Base-by-base conservation (phyloP, 2,888 invertebrate genomes). In the Bimastos eiseni region DNA sequence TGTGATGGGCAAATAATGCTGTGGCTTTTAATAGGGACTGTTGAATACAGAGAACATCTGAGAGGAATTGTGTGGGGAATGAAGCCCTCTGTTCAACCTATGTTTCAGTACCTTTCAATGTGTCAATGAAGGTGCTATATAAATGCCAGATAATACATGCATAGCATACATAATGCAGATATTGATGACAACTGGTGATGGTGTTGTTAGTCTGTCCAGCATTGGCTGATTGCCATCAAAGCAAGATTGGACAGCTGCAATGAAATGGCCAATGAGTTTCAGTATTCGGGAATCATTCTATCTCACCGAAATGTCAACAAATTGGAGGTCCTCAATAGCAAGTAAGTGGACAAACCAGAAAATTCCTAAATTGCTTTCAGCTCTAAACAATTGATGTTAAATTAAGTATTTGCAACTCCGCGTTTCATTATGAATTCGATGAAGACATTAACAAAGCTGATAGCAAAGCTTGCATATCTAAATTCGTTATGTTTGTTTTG, bases 281-380 rank as follows among this genome's bases (percentile, higher is more conserved):
- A 91, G 83, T 70, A 91, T 44, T 70, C 89, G 5, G 91, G 91
- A 13, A 36, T 91, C n/a, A 83, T 91, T 49, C 89, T 91, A 11
- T 91, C 91, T 30, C 91, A 91, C 90, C 86, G 89, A 37, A 90
- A 91, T 55, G 91, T 91, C 36, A 83, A 36, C 88, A 90, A 89
- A 49, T 83, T 91, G 21, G 91, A 91, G 49, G 90, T 90, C 33
- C 44, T 84, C 44, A 91, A 91, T 37, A 88, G 88, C 38, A 90
- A 34, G 91, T 91, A 38, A 89, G 89, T 38, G 38, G 15, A 38
- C 55, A 37, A 70, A 70, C 24, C 30, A 44, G 55, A 49, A 2
- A n/a, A 49, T 24, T n/a, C 70, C n/a, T 11, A n/a, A 70, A n/a
- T n/a, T 8, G 30, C 8, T 11, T 70, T 70, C 1, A 17, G 17